phyloP scores from a whole-genome alignment of 2,888 invertebrate species.

The Drosophila paracracens region DNA sequence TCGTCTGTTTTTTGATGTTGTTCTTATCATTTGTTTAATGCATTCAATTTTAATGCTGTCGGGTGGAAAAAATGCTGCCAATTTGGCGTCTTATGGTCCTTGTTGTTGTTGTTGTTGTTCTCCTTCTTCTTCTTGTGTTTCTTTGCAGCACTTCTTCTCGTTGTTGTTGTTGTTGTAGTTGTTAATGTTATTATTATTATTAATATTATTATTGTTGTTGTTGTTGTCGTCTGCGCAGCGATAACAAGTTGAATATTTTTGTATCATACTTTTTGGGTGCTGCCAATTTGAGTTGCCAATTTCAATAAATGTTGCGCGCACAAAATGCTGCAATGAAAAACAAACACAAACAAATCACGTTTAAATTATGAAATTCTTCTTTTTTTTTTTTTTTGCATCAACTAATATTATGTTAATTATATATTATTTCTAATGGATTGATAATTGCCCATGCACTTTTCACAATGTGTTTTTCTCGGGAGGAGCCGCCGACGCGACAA shows the following conservation, averaged over 20 bases:
- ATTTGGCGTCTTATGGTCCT: slow-evolving; percentile 41
- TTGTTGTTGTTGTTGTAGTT: slow-evolving; percentile 28
- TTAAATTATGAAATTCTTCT: slow-evolving; percentile 1
- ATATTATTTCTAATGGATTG: background rate
- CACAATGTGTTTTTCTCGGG: slow-evolving; percentile 1
- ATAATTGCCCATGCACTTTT: slow-evolving; percentile 32
- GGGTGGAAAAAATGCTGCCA: slow-evolving; percentile 29
- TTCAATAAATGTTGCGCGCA: slow-evolving; percentile 52
- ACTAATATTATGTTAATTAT: background rate
- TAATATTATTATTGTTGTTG: slow-evolving; percentile 19
- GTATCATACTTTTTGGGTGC: slow-evolving; percentile 72
- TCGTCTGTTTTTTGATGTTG: slow-evolving; percentile 11
- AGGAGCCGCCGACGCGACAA: slow-evolving; percentile 1
- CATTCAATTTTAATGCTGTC: slow-evolving; percentile 44
- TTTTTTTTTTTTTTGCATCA: background rate
- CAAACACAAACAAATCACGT: background rate
- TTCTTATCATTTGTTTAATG: slow-evolving; percentile 31
- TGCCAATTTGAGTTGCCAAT: slow-evolving; percentile 51
- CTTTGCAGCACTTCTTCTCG: slow-evolving; percentile 17
- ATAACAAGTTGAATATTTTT: slow-evolving; percentile 60
- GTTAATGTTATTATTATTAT: slow-evolving; percentile 16
- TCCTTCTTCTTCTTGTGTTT: background rate
- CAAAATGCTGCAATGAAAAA: slow-evolving; percentile 67
- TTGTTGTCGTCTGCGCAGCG: slow-evolving; percentile 49
- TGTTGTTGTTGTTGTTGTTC: slow-evolving; percentile 19